Evolutionary conservation across 1,140 invertebrate genomes (phyloP), one percentile per base, ranked within the genome.

Genomic region (Pogonomyrmex californicus): DNA sequence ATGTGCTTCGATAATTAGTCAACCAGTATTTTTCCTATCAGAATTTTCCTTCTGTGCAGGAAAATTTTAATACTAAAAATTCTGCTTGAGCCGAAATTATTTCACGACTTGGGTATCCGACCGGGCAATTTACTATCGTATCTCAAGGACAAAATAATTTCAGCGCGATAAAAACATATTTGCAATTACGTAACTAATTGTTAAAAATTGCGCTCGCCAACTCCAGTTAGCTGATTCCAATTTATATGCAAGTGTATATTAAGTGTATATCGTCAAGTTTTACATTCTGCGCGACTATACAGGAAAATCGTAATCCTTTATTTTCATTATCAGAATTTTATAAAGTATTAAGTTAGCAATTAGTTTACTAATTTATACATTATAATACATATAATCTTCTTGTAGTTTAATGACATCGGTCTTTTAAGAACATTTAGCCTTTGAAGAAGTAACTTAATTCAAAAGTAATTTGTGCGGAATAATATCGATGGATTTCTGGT

Each of bases 121-220:
- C 12, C 1, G 12, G 63, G 9, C 49, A 78, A 51, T 44, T 17
- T 65, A 38, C 5, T 33, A 33, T 41, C 12, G 49, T 56, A 33
- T 58, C 65, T 81, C 38, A 23, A 41, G 41, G 33, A 54, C 12
- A 30, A 56, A 70, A 81, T 81, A 36, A 81, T 70, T 68, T 56
- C n/a, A 41, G 60, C n/a, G 36, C 23, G 23, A 47, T 58, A 30
- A 10, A 44, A 49, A 1, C 36, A 78, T 17, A 44, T 51, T 85
- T 51, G 30, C 30, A 77, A 58, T 85, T 78, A 12, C 47, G 73
- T 47, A 85, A 85, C 47, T 85, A 85, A 78, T 78, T 78, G 60
- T 17, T 78, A 23, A 77, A 85, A 78, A 78, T 23, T 2, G n/a
- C 78, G 73, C 63, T 65, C 17, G 9, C 47, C 44, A 47, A 30